A percentile compares a stretch with the other conserved stretches of the same genome.
Conservation (phyloP, 1,140 invertebrate species). For the Drosophila orosa region DNA sequence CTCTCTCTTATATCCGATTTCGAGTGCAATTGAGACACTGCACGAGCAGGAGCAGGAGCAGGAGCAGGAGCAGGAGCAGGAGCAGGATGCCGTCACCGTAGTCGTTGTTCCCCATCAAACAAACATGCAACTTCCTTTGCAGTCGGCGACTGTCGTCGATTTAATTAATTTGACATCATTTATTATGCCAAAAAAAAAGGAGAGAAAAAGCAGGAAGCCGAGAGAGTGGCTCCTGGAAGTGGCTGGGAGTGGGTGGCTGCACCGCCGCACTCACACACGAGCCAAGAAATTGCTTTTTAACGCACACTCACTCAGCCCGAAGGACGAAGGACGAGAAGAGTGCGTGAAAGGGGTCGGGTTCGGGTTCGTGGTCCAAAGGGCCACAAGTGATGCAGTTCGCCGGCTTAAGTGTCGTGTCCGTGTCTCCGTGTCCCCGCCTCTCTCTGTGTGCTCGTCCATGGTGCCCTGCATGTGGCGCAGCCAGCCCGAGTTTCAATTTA, state of each 20-base stretch:
- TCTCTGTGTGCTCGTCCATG: slow-evolving; percentile 3
- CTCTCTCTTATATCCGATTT: slow-evolving; percentile 48
- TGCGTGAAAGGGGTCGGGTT: not conserved
- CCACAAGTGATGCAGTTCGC: slow-evolving; percentile 37
- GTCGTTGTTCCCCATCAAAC: slow-evolving; percentile 28
- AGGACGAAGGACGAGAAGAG: not conserved
- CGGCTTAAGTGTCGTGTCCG: slow-evolving; percentile 40
- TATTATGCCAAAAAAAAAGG: slow-evolving; percentile 68
- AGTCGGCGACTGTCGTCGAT: slow-evolving; percentile 57
- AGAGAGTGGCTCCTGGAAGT: slow-evolving; percentile 25
- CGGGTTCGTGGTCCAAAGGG: slow-evolving; percentile 6
- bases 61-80: slow-evolving; percentile 5
- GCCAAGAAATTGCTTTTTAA: slow-evolving; percentile 76
- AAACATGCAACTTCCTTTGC: slow-evolving; percentile 51
- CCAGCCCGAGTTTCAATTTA: slow-evolving; percentile 70
- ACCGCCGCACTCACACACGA: slow-evolving; percentile 19
- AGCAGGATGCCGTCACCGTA: not conserved
- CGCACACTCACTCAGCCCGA: slow-evolving; percentile 42
- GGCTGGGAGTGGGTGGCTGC: slow-evolving; percentile 5
- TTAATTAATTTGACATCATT: slow-evolving; percentile 82
- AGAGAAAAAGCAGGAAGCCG: slow-evolving; percentile 6
- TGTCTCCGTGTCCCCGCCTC: slow-evolving; percentile 17
- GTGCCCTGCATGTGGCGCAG: slow-evolving; percentile 24
- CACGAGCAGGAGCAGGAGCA: not conserved
- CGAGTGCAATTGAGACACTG: slow-evolving; percentile 50